A percentile compares a stretch with the other conserved stretches of the same genome.
Evolutionary conservation across 2,797 vertebrate genomes (phyloP).

Genomic region (Melanotaenia boesemani): DNA sequence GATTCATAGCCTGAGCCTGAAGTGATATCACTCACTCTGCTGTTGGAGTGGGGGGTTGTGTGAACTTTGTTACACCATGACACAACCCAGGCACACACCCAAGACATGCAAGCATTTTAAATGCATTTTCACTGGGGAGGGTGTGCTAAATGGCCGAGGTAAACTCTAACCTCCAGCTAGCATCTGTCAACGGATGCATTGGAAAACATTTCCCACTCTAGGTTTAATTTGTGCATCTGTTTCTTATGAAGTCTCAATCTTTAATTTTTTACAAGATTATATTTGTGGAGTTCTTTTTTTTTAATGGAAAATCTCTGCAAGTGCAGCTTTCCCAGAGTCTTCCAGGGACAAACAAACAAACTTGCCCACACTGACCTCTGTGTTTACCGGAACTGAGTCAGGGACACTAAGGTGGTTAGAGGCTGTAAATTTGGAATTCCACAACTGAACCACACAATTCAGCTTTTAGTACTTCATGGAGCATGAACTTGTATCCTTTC

Average conservation of each 20-base stretch:
- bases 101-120: conserved; percentile 32
- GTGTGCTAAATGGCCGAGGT: conserved; percentile 23
- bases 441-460: conserved; percentile 70
- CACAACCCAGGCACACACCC: conserved; percentile 42
- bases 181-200: conserved; percentile 12
- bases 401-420: conserved; percentile 56
- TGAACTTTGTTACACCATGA: conserved; percentile 46
- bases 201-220: conserved; percentile 8
- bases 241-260: conserved; percentile 5
- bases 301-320: conserved; percentile 15
- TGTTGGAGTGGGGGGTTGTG: conserved; percentile 6
- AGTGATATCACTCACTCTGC: conserved; percentile 60
- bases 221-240: not conserved
- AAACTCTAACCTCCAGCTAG: conserved; percentile 34
- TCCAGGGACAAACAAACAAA: conserved; percentile 14
- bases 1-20: conserved; percentile 62
- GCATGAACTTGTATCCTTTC: conserved; percentile 68
- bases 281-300: conserved; percentile 24
- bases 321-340: conserved; percentile 20
- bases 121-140: conserved; percentile 18
- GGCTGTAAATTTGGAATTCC: conserved; percentile 74
- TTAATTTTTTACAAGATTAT: conserved; percentile 20
- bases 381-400: conserved; percentile 65
- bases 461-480: conserved; percentile 68
- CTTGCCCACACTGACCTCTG: conserved; percentile 53